Conservation (phyloP, 2,113 vertebrate species). For the Amia ocellicauda region DNA sequence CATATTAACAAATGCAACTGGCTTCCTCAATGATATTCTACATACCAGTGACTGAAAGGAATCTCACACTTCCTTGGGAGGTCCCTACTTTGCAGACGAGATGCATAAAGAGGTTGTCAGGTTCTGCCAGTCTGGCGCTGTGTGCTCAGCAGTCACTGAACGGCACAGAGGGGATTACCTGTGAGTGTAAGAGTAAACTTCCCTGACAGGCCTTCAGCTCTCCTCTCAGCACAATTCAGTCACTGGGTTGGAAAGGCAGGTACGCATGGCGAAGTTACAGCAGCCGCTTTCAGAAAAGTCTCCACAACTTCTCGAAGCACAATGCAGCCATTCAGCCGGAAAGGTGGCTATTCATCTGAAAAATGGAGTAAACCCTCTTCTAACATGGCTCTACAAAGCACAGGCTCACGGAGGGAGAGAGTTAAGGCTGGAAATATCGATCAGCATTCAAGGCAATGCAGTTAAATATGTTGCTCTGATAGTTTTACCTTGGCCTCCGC, state of each 20-base stretch:
- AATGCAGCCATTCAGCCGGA: neutral
- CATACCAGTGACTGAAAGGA: too few relatives aligned
- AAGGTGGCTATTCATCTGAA: constrained; percentile 23
- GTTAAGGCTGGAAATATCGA: neutral
- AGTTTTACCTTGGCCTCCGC: neutral
- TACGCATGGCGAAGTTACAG: constrained; percentile 30
- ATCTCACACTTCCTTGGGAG: too few relatives aligned
- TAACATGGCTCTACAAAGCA: constrained; percentile 6
- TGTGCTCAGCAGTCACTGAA: neutral
- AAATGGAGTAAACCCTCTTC: constrained; percentile 12
- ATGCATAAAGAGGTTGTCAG: too few relatives aligned
- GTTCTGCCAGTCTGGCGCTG: neutral
- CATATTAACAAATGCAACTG: too few relatives aligned
- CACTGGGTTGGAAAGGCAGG: constrained; percentile 32
- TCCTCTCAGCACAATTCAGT: constrained; percentile 2
- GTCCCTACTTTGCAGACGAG: too few relatives aligned
- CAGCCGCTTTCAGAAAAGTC: constrained; percentile 20
- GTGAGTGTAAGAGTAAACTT: neutral
- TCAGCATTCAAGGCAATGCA: neutral
- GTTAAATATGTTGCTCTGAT: neutral
- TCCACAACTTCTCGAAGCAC: constrained; percentile 3
- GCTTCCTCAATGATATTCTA: too few relatives aligned
- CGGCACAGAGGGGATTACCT: neutral
- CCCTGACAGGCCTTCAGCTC: constrained; percentile 26
- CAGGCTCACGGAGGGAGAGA: neutral